Evolutionary conservation across 2,888 invertebrate species (phyloP).

Genomic region (Notodonta ziczac): DNA sequence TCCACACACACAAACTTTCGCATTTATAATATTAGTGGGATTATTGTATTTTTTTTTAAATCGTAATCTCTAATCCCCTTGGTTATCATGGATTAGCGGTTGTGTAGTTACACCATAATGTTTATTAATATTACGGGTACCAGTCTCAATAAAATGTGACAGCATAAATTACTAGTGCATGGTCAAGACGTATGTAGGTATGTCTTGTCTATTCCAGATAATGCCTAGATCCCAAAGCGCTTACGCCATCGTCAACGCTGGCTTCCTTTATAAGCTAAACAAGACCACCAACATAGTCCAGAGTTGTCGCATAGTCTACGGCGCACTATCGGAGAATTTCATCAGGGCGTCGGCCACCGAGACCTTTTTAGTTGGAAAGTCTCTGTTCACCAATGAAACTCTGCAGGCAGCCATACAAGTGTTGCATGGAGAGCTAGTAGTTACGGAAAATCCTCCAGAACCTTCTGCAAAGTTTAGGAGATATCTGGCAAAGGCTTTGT

Average conservation of each 20-base stretch:
- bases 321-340: slow-evolving; percentile 79
- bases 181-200: too few species aligned
- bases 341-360: slow-evolving; percentile 83
- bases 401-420: slow-evolving; percentile 64
- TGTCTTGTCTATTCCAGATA: slow-evolving; percentile 75
- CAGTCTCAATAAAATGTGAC: too few species aligned
- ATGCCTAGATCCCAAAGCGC: slow-evolving; percentile 90
- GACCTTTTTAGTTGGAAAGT: slow-evolving; percentile 69
- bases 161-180: too few species aligned
- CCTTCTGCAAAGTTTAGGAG: slow-evolving; percentile 84
- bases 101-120: too few species aligned
- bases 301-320: slow-evolving; percentile 84
- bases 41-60: too few species aligned
- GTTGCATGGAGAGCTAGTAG: slow-evolving; percentile 53
- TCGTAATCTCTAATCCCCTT: too few species aligned
- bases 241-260: slow-evolving; percentile 90
- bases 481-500: slow-evolving; percentile 81
- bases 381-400: slow-evolving; percentile 63
- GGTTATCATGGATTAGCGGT: too few species aligned
- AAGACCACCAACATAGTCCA: slow-evolving; percentile 57
- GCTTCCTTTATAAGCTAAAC: slow-evolving; percentile 85
- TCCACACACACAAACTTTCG: too few species aligned
- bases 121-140: too few species aligned
- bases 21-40: too few species aligned
- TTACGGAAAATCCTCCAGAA: slow-evolving; percentile 72